These are phyloP conservation scores for Danionella dracula DNA, from an alignment of 2,797 vertebrate genomes.

Conservation along the genomic window DNA sequence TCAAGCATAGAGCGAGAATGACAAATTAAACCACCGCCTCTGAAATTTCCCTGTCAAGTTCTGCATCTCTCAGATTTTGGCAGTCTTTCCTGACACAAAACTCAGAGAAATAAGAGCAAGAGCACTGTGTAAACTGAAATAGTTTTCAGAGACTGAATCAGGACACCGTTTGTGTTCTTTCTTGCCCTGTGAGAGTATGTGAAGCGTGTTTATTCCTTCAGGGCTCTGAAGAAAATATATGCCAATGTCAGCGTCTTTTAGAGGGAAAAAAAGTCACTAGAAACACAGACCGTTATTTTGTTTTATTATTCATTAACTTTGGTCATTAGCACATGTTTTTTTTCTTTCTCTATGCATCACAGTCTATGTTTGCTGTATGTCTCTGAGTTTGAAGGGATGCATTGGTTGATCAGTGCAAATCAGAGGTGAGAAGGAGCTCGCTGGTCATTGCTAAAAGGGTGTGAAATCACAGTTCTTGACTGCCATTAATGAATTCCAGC, in stretches of 20 bases:
- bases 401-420: not conserved
- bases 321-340: not conserved
- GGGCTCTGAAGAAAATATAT: not conserved
- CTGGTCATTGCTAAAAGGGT: conserved; percentile 11
- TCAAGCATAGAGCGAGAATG: not conserved
- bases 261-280: not conserved
- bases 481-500: conserved; percentile 1
- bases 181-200: not conserved
- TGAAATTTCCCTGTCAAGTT: conserved; percentile 13
- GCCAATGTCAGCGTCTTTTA: not conserved
- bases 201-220: not conserved
- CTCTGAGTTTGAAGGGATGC: not conserved
- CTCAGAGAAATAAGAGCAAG: not conserved
- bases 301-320: not conserved
- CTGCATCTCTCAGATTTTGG: not conserved
- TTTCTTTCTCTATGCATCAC: not conserved
- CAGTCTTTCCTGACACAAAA: not conserved
- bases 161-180: not conserved
- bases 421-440: not conserved
- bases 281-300: not conserved
- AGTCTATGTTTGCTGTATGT: not conserved
- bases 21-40: conserved; percentile 16
- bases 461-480: not conserved
- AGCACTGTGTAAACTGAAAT: not conserved
- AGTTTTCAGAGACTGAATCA: conserved; percentile 5